Evolutionary conservation across 2,113 vertebrate genomes (phyloP), one percentile per base, ranked within the genome.

Genomic region (Donacobius atricapilla): DNA sequence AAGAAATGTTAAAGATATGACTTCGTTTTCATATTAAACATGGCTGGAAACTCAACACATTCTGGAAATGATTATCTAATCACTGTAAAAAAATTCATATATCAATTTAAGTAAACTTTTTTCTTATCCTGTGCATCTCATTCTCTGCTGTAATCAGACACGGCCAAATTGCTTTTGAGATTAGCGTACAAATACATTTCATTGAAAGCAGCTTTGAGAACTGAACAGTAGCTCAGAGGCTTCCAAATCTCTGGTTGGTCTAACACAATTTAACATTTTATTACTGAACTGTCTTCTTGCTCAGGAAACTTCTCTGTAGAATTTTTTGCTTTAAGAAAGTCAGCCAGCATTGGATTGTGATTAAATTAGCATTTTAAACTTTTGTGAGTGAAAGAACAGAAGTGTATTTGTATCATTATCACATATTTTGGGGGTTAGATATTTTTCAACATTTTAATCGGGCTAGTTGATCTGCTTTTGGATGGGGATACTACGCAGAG

Each of bases 41-140:
- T 89, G 75, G 73, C 68, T 96, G 77, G 92, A 94, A 82, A 76
- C 58, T 94, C 78, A 73, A 37, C 69, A 44, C 45, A 44, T 79
- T 72, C 87, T 97, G 97, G 89, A 96, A 97, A 71, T 85, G 63
- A 83, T 97, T 94, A 96, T 89, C 48, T 94, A 93, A 90, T 82
- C 54, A 92, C 87, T 94, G 80, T 94, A 87, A 97, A 93, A 92
- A 86, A 88, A 54, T 15, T 63, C 71, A 56, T 90, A 42, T 87
- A 83, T 87, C 66, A 28, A 92, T 81, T 90, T 90, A 93, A 97
- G 89, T 92, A 76, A 90, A 94, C 64, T 91, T 94, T 82, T 78
- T 77, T 66, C 54, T 94, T 92, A 91, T 97, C 91, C 33, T 39
- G 47, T 83, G n/a, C 80, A 96, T 96, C 94, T 97, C 28, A 60